Evolutionary conservation across 2,888 invertebrate genomes (phyloP).

Genomic region (Eumerus sabulonum): DNA sequence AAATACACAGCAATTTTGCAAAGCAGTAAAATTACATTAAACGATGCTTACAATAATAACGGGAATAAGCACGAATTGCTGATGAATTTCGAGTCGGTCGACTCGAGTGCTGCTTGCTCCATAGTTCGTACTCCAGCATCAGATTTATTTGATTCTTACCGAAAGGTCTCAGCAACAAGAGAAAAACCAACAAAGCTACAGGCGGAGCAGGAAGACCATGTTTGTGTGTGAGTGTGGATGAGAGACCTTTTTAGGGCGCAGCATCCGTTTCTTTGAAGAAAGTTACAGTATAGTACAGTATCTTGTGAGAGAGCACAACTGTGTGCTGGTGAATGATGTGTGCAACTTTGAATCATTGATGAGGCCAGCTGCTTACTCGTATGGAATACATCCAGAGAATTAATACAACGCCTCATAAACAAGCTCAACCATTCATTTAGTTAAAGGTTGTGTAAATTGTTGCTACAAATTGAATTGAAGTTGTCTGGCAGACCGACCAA

Average conservation of each 20-base stretch:
- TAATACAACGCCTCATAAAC: conserved; percentile 32
- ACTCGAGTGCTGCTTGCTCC: not conserved
- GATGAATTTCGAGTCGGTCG: conserved; percentile 36
- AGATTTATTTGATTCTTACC: conserved; percentile 32
- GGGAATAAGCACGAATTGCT: conserved; percentile 47
- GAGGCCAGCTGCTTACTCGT: conserved; percentile 8
- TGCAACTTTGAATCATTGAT: not conserved
- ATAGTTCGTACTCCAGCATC: not conserved
- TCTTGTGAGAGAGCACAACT: not conserved
- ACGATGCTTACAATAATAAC: conserved; percentile 58
- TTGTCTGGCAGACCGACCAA: conserved; percentile 1
- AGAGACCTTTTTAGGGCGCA: conserved; percentile 25
- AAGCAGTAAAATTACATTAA: conserved; percentile 67
- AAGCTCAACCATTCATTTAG: conserved; percentile 40
- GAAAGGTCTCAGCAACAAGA: conserved; percentile 20
- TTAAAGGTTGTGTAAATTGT: conserved; percentile 33
- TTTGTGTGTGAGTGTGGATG: conserved; percentile 15
- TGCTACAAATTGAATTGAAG: conserved; percentile 45
- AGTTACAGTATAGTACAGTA: not conserved
- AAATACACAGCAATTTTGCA: conserved; percentile 44
- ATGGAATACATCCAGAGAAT: conserved; percentile 28
- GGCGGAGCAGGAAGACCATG: conserved; percentile 1
- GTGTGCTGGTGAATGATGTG: not conserved
- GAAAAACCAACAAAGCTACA: conserved; percentile 1
- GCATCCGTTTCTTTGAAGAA: conserved; percentile 13